These are phyloP conservation scores for Rhagologus leucostigma DNA, from an alignment of 2,113 vertebrate genomes.

Conservation along the genomic window DNA sequence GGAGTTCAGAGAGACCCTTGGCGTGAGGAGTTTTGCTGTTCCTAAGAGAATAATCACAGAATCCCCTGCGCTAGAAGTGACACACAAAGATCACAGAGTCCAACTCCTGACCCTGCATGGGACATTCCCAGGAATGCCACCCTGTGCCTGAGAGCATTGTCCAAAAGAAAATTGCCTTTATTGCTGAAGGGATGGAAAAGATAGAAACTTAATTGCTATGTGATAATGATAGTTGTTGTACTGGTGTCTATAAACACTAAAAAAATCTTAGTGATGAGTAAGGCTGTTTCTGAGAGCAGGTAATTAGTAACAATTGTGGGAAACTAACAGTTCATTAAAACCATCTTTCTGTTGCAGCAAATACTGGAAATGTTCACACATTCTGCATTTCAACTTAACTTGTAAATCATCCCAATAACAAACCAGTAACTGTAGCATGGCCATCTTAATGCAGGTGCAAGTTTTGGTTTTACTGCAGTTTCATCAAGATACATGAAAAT, in stretches of 20 bases:
- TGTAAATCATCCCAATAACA: neutral
- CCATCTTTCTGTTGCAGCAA: neutral
- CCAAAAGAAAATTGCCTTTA: neutral
- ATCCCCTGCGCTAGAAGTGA: neutral
- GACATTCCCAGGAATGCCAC: neutral
- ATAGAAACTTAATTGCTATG: neutral
- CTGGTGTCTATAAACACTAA: neutral
- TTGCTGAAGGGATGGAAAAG: neutral
- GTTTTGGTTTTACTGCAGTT: neutral
- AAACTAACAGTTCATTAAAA: neutral
- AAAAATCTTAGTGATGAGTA: neutral
- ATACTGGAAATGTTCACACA: neutral
- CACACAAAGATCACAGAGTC: neutral
- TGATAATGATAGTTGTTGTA: neutral
- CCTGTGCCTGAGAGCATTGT: neutral
- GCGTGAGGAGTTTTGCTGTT: neutral
- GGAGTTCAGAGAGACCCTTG: neutral
- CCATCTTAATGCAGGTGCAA: neutral
- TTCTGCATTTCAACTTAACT: conserved; percentile 15
- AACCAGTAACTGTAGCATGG: neutral
- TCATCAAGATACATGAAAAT: neutral
- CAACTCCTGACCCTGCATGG: neutral
- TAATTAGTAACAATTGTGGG: neutral
- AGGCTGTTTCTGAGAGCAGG: neutral
- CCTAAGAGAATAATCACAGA: neutral